These are phyloP conservation scores for Heliothis peltigera DNA, from an alignment of 2,888 invertebrate species.

Conservation along the genomic window DNA sequence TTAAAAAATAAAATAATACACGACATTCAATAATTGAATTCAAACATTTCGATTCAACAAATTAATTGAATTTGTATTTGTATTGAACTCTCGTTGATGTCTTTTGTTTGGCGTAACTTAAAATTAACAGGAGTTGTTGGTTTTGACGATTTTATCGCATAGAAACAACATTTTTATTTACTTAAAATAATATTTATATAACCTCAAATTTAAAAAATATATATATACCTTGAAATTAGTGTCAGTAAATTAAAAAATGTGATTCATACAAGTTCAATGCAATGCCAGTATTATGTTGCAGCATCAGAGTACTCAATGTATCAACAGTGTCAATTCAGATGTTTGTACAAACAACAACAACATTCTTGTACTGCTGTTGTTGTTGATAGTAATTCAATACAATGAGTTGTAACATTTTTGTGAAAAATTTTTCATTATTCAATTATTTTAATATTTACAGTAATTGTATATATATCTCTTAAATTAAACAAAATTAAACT, in stretches of 20 bases:
- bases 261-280: not conserved
- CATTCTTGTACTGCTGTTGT: constrained; percentile 44
- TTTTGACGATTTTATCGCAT: too few species aligned
- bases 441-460: too few species aligned
- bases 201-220: too few species aligned
- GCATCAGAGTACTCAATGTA: constrained; percentile 2
- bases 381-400: constrained; percentile 20
- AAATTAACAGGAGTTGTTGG: not conserved
- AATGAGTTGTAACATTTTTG: constrained; percentile 11
- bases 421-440: not conserved
- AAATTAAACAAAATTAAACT: too few species aligned
- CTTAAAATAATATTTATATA: too few species aligned
- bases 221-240: too few species aligned
- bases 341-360: constrained; percentile 42
- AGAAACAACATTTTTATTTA: too few species aligned
- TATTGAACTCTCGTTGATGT: constrained; percentile 54
- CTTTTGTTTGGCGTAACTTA: constrained; percentile 49
- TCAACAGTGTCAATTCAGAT: constrained; percentile 17
- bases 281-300: not conserved
- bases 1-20: too few species aligned
- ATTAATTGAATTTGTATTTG: not conserved
- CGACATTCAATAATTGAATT: not conserved
- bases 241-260: not conserved
- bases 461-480: too few species aligned
- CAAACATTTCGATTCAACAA: not conserved